phyloP scores from a whole-genome alignment of 2,888 invertebrate species.

The Sturmia bella region DNA sequence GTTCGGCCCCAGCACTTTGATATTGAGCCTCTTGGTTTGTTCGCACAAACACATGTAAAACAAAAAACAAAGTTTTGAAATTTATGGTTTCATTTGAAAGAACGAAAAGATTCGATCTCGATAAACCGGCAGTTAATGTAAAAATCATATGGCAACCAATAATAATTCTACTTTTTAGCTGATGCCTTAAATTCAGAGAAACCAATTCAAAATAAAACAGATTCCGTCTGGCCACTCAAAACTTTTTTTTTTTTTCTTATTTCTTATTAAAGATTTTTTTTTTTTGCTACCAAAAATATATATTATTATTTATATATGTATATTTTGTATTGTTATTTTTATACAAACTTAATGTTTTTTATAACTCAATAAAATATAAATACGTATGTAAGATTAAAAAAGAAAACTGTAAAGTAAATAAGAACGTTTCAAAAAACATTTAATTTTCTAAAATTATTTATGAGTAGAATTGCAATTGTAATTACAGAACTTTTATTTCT shows the following conservation, averaged over 20 bases:
- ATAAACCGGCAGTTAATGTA: too few species aligned
- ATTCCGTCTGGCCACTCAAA: not conserved
- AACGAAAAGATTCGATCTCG: too few species aligned
- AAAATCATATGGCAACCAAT: too few species aligned
- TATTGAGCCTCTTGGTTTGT: too few species aligned
- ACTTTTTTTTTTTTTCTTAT: not conserved
- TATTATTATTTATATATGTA: constrained; percentile 10
- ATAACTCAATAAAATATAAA: not conserved
- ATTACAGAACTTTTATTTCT: not conserved
- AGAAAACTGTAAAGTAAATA: not conserved
- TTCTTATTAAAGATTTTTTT: not conserved
- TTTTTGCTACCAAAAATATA: constrained; percentile 10
- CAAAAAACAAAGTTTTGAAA: too few species aligned
- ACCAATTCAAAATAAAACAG: too few species aligned
- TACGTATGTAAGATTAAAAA: not conserved
- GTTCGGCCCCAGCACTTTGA: too few species aligned
- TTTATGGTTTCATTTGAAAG: too few species aligned
- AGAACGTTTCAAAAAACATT: not conserved
- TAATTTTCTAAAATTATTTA: too few species aligned
- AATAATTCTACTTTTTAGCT: too few species aligned
- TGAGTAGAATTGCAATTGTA: not conserved
- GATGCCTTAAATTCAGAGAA: too few species aligned
- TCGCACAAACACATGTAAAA: too few species aligned
- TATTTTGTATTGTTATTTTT: constrained; percentile 41
- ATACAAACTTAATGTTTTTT: constrained; percentile 13